Conservation (phyloP, 2,113 vertebrate species). For the Excalfactoria chinensis region DNA sequence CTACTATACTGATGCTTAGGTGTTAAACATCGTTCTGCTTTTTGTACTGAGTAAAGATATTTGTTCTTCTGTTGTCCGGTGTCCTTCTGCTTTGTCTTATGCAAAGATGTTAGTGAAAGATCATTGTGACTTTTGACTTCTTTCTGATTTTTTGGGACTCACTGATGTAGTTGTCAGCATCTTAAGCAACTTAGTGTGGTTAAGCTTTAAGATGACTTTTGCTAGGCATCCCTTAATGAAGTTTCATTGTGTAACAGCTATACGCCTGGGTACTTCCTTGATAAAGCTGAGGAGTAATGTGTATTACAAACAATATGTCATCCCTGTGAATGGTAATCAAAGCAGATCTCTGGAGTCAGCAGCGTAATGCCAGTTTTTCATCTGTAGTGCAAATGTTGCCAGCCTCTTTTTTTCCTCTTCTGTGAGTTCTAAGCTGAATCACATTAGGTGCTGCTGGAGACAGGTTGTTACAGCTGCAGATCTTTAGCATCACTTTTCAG, state of each 20-base stretch:
- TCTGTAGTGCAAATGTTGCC: not conserved
- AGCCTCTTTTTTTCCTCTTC: accelerated
- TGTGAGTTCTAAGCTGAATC: not conserved
- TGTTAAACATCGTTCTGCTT: not conserved
- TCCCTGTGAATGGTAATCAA: not conserved
- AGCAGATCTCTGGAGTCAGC: not conserved
- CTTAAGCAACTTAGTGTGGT: not conserved
- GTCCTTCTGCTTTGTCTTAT: not conserved
- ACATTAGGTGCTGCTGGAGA: not conserved
- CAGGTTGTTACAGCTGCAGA: not conserved
- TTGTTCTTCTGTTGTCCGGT: not conserved
- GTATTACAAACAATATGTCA: not conserved
- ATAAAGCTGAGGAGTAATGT: not conserved
- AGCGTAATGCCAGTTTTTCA: not conserved
- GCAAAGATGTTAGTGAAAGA: not conserved
- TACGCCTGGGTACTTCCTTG: not conserved
- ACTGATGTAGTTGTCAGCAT: not conserved
- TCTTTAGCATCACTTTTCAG: accelerated
- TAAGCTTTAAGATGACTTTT: not conserved
- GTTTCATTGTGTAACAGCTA: not conserved
- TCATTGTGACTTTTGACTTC: not conserved
- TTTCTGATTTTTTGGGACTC: not conserved
- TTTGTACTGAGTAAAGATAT: not conserved
- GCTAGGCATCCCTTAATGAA: not conserved
- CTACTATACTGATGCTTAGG: not conserved